Evolutionary conservation across 2,797 vertebrate genomes (phyloP).

Genomic region (Ctenopoma multispine): DNA sequence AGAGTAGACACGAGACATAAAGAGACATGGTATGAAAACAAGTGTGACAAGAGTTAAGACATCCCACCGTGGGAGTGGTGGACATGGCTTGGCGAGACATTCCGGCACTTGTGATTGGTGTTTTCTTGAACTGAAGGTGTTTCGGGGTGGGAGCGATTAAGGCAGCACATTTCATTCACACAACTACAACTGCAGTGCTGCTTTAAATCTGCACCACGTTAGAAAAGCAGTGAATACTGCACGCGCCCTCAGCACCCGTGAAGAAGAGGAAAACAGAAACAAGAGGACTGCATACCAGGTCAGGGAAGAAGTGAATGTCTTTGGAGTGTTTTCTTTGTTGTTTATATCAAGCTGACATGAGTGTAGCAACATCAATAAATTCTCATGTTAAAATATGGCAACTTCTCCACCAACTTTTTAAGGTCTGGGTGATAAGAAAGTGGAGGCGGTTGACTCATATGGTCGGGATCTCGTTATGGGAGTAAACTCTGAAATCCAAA

Average conservation of each 20-base stretch:
- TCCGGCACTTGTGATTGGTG: conserved; percentile 86
- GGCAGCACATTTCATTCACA: conserved; percentile 72
- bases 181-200: conserved; percentile 48
- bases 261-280: conserved; percentile 39
- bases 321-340: conserved; percentile 71
- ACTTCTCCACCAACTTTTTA: conserved; percentile 70
- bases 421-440: conserved; percentile 78
- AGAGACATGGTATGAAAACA: conserved; percentile 64
- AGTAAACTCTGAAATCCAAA: conserved; percentile 58
- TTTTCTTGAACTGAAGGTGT: conserved; percentile 65
- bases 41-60: conserved; percentile 80
- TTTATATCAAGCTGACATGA: conserved; percentile 47
- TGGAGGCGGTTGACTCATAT: conserved; percentile 56
- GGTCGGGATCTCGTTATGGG: conserved; percentile 41
- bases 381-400: conserved; percentile 62
- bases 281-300: conserved; percentile 52
- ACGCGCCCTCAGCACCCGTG: conserved; percentile 45
- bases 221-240: conserved; percentile 44
- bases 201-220: conserved; percentile 40
- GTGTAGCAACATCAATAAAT: conserved; percentile 52
- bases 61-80: conserved; percentile 71
- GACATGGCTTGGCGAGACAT: conserved; percentile 84
- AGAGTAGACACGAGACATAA: conserved; percentile 49
- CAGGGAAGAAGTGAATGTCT: conserved; percentile 76
- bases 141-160: conserved; percentile 63